Evolutionary conservation across 2,797 vertebrate species (phyloP).

Genomic region (Dromococcyx pavoninus): DNA sequence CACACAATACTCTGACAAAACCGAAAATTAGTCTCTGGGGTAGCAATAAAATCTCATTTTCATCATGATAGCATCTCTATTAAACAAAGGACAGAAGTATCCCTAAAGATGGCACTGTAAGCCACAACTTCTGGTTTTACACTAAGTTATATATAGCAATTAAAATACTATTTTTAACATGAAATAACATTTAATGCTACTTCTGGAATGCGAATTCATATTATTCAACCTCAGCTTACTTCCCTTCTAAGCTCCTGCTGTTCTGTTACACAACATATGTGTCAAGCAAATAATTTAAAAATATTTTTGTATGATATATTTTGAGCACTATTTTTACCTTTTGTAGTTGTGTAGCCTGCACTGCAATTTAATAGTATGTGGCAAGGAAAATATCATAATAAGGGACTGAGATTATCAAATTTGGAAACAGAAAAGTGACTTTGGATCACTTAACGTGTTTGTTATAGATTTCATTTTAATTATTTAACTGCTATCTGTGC

Average conservation of each 20-base stretch:
- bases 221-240: not conserved
- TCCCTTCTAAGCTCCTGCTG: not conserved
- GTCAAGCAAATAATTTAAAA: not conserved
- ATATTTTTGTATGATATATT: not conserved
- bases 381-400: not conserved
- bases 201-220: constrained; percentile 14
- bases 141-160: not conserved
- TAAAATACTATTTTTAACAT: not conserved
- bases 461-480: not conserved
- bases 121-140: not conserved
- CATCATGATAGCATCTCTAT: not conserved
- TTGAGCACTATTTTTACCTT: not conserved
- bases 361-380: not conserved
- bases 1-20: not conserved
- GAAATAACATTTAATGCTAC: not conserved
- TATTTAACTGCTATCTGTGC: not conserved
- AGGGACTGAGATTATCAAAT: not conserved
- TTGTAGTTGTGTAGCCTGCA: not conserved
- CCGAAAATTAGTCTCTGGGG: not conserved
- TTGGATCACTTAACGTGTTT: not conserved
- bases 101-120: not conserved
- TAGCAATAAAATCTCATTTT: not conserved
- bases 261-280: not conserved
- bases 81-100: not conserved
- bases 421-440: not conserved